Base-by-base conservation (phyloP, 2,888 invertebrate genomes). In the Pollenia labialis region DNA sequence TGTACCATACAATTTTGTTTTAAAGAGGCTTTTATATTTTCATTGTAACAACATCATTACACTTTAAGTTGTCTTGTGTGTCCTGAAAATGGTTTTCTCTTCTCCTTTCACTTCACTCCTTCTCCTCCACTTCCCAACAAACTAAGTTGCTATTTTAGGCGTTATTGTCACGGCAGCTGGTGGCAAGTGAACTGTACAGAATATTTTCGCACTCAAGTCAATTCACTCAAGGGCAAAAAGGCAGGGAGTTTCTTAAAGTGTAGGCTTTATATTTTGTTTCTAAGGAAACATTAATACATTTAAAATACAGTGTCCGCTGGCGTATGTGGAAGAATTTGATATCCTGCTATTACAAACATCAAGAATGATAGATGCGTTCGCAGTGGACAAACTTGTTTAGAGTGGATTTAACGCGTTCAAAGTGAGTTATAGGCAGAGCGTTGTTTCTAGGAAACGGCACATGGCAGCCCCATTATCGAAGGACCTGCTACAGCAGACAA, bases 191-290 rank as follows among this genome's bases (percentile, higher is more conserved):
- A 69, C n/a, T 50, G 50, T 16, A 56, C 2, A 40, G 4, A 74
- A 66, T 32, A 52, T 46, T 60, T 82, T 82, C 4, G 1, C 69
- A 69, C 68, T n/a, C 14, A 46, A 69, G 46, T 50, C 14, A 14
- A 46, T 44, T 69, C 44, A 69, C 23, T 75, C 75, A 74, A 60
- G 75, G 16, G 58, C 16, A 52, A 75, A 74, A 50, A 40, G n/a
- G 10, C 42, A 18, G 16, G 9, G 7, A 58, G 44, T 50, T 76
- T 66, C 1, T 44, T 54, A 12, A 58, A 56, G 16, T 72, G n/a
- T 42, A 18, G 44, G 52, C 56, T 44, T 32, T 72, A 12, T 44
- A 56, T 14, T 66, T 46, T 48, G 0, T 14, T 12, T 23, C 14
- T 1, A 9, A 60, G n/a, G n/a, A n/a, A 60, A 0, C 14, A 23